Evolutionary conservation across 2,888 invertebrate genomes (phyloP).

Genomic region (Dastarcus helophoroides): DNA sequence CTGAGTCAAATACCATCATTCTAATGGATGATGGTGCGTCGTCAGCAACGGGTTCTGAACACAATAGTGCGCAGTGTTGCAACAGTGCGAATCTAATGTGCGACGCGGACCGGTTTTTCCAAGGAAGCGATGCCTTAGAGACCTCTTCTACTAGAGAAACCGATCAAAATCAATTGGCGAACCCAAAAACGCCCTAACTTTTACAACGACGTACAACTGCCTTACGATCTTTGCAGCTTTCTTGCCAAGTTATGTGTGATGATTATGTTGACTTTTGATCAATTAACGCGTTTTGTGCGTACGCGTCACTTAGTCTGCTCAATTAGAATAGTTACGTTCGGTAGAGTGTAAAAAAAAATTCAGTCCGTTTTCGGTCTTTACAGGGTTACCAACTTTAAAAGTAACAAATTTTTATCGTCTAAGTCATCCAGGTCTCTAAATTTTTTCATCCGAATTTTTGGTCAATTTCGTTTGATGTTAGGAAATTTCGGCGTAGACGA

Average conservation of each 20-base stretch:
- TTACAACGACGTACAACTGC: slow-evolving; percentile 30
- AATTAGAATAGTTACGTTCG: slow-evolving; percentile 31
- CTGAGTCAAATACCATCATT: slow-evolving; percentile 55
- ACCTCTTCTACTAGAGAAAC: slow-evolving; percentile 28
- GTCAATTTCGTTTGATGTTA: slow-evolving; percentile 21
- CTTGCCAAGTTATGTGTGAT: slow-evolving; percentile 36
- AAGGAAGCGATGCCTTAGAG: slow-evolving; percentile 48
- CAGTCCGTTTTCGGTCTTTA: background rate
- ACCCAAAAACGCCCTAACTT: slow-evolving; percentile 31
- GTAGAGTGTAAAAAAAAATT: slow-evolving; percentile 11
- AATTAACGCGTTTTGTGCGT: slow-evolving; percentile 29
- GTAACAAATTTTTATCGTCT: too few species aligned
- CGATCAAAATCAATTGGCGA: slow-evolving; percentile 27
- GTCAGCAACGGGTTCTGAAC: slow-evolving; percentile 24
- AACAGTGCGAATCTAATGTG: slow-evolving; percentile 34
- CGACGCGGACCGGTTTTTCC: slow-evolving; percentile 51
- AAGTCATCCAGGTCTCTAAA: too few species aligned
- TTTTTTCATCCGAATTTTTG: too few species aligned
- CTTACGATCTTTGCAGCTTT: slow-evolving; percentile 35
- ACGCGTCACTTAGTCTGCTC: slow-evolving; percentile 32
- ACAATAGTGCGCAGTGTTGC: slow-evolving; percentile 30
- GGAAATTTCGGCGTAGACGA: too few species aligned
- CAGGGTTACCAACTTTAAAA: too few species aligned
- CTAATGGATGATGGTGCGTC: slow-evolving; percentile 61
- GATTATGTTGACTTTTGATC: slow-evolving; percentile 31